Conservation (phyloP, 2,797 vertebrate species). For the Furcifer pardalis region DNA sequence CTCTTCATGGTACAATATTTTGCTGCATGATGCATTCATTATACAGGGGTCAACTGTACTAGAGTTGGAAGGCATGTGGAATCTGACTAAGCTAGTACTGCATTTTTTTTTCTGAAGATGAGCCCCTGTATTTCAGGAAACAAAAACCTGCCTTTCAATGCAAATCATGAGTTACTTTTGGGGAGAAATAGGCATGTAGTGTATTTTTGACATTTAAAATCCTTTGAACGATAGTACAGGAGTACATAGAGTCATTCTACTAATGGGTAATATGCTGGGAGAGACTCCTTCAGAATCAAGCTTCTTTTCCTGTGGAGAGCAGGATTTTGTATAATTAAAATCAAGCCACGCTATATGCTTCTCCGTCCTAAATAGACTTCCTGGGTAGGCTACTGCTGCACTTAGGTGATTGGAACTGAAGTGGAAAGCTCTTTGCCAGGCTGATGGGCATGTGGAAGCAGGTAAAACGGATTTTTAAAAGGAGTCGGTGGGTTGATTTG, state of each 20-base stretch:
- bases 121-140: conserved; percentile 6
- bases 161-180: conserved; percentile 26
- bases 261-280: conserved; percentile 28
- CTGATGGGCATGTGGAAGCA: conserved; percentile 7
- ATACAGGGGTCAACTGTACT: too few relatives aligned
- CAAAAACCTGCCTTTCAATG: background rate
- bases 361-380: conserved; percentile 23
- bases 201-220: conserved; percentile 22
- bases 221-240: conserved; percentile 17
- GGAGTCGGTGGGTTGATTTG: background rate
- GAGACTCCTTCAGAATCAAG: conserved; percentile 38
- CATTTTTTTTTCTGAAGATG: background rate
- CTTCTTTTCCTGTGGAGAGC: conserved; percentile 30
- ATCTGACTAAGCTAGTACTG: background rate
- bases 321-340: conserved; percentile 7
- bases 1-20: too few relatives aligned
- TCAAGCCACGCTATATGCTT: conserved; percentile 22
- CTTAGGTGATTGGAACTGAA: conserved; percentile 36
- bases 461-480: background rate
- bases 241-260: conserved; percentile 33
- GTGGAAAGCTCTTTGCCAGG: conserved; percentile 18
- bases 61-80: background rate
- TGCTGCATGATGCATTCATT: too few relatives aligned
- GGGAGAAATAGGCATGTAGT: conserved; percentile 25
- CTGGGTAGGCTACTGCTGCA: background rate